Percentiles rank a stretch among this genome's conserved stretches.
Conservation (phyloP, 2,888 invertebrate genomes). For the Phalangium opilio region DNA sequence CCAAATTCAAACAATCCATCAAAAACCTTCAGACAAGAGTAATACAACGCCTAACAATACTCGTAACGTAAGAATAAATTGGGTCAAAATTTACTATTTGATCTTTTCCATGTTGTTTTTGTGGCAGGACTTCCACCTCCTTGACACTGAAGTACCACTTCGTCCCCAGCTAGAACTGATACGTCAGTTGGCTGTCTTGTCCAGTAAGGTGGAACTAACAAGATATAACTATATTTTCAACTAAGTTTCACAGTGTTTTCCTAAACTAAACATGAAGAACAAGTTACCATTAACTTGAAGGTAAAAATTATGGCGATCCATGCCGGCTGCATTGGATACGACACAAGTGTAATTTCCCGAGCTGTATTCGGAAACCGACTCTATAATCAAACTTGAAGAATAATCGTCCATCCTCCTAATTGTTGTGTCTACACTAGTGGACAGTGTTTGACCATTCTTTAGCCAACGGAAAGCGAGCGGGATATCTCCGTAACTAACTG, state of each 20-base stretch:
- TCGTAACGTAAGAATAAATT: no score
- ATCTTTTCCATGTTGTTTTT: conserved; percentile 12
- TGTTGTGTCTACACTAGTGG: conserved; percentile 7
- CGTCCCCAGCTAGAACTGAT: conserved; percentile 12
- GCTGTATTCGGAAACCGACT: conserved; percentile 10
- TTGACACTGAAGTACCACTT: conserved; percentile 12
- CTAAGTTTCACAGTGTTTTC: no score
- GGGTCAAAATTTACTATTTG: conserved; percentile 12
- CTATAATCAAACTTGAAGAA: conserved; percentile 11
- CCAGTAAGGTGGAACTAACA: conserved; percentile 16
- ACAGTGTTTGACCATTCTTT: conserved; percentile 9
- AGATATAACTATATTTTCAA: no score
- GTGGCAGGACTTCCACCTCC: conserved; percentile 11
- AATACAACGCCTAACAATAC: no score
- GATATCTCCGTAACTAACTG: conserved; percentile 10
- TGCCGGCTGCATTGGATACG: conserved; percentile 12
- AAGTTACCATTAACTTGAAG: conserved; percentile 12
- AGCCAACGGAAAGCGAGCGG: conserved; percentile 15
- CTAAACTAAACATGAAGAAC: no score
- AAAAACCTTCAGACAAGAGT: no score
- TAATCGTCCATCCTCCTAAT: conserved; percentile 12
- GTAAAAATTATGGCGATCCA: conserved; percentile 10
- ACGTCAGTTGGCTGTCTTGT: conserved; percentile 14
- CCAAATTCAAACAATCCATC: no score
- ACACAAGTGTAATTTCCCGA: conserved; percentile 15